Conservation (phyloP, 2,888 invertebrate genomes). For the Caenorhabditis doughertyi region DNA sequence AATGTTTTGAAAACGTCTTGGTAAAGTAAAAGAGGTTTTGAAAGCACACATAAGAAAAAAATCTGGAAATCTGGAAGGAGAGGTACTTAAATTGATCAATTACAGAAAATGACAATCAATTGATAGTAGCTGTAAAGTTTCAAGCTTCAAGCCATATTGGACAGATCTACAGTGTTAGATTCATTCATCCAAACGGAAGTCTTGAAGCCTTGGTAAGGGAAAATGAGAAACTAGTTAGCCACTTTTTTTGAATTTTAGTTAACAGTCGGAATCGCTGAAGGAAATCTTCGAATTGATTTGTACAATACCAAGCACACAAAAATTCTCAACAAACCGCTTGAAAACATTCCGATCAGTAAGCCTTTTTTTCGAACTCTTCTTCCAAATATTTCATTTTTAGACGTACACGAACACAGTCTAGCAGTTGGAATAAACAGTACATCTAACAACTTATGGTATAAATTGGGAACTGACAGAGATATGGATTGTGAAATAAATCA, state of each 20-base stretch:
- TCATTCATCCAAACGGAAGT: constrained; percentile 56
- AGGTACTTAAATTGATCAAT: background rate
- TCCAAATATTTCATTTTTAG: constrained; percentile 18
- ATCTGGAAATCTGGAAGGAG: too few species aligned
- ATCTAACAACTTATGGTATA: constrained; percentile 30
- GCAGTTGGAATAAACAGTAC: constrained; percentile 49
- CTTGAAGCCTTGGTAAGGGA: constrained; percentile 49
- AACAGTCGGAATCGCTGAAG: constrained; percentile 38
- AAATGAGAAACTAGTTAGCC: too few species aligned
- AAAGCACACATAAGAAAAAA: background rate
- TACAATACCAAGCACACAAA: constrained; percentile 29
- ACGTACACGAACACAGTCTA: constrained; percentile 43
- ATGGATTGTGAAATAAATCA: constrained; percentile 56
- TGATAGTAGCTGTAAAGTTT: constrained; percentile 60
- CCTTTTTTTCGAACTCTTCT: background rate
- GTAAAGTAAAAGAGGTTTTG: background rate
- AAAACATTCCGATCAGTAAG: constrained; percentile 64
- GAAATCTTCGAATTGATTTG: constrained; percentile 60
- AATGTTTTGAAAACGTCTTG: constrained; percentile 42
- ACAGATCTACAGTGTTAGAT: constrained; percentile 62
- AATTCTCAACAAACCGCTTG: constrained; percentile 65
- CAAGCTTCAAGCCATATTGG: constrained; percentile 56
- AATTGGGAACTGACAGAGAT: constrained; percentile 34
- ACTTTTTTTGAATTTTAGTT: too few species aligned
- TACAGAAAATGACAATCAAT: constrained; percentile 55